phyloP scores from a whole-genome alignment of 2,888 invertebrate species.

The Cerceris ruficornis region DNA sequence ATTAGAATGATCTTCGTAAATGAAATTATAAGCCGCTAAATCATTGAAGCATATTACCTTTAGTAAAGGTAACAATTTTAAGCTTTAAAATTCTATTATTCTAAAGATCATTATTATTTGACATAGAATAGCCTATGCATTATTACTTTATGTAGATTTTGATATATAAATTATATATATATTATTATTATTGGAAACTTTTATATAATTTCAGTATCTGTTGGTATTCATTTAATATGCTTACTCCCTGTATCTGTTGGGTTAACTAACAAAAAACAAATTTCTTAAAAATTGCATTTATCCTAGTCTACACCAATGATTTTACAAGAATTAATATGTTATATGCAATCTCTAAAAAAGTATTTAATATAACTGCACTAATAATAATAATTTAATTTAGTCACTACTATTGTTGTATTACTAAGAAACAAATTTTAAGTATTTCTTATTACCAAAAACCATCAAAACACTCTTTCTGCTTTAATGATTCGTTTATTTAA shows the following conservation, averaged over 20 bases:
- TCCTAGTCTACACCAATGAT: conserved; percentile 67
- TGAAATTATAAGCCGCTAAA: not conserved
- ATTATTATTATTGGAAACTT: conserved; percentile 6
- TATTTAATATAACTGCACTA: conserved; percentile 35
- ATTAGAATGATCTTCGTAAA: not conserved
- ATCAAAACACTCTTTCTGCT: conserved; percentile 6
- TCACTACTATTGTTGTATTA: conserved; percentile 23
- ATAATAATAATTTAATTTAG: conserved; percentile 23
- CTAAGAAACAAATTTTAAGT: conserved; percentile 14
- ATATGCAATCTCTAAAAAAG: conserved; percentile 21
- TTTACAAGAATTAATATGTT: conserved; percentile 43
- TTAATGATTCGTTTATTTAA: conserved; percentile 1
- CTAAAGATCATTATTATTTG: not conserved
- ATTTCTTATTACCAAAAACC: conserved; percentile 28
- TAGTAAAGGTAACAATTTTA: not conserved
- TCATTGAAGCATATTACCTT: not conserved
- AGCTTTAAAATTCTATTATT: not conserved
- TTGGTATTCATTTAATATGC: conserved; percentile 19
- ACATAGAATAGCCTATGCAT: not conserved
- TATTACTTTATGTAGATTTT: not conserved
- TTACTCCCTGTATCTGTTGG: conserved; percentile 13
- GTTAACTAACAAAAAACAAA: conserved; percentile 35
- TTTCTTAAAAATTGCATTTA: conserved; percentile 46
- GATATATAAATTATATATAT: no score
- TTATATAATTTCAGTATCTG: not conserved